Percentiles rank a stretch among this genome's conserved stretches.
phyloP scores from a whole-genome alignment of 2,888 invertebrate species.

The Leptinotarsa rubiginosa region DNA sequence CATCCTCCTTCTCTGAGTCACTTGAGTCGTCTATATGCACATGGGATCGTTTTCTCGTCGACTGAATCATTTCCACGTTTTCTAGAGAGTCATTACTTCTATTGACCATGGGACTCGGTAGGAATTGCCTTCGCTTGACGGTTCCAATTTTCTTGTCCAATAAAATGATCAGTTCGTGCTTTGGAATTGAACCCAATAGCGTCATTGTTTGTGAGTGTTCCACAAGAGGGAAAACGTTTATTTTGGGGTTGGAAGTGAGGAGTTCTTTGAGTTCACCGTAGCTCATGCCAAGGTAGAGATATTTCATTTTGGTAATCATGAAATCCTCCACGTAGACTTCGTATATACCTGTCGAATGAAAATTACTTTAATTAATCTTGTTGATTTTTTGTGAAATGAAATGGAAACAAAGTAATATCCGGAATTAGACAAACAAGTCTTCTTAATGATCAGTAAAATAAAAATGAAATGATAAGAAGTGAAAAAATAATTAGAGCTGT shows the following conservation, averaged over 20 bases:
- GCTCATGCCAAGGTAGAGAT: slow-evolving; percentile 89
- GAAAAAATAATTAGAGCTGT: no score
- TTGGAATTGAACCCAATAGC: slow-evolving; percentile 90
- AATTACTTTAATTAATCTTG: neutral
- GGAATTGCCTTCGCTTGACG: slow-evolving; percentile 77
- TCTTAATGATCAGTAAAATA: no score
- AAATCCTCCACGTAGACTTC: slow-evolving; percentile 95
- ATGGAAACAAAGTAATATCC: neutral
- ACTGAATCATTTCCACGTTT: slow-evolving; percentile 38
- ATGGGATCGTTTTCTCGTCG: slow-evolving; percentile 30
- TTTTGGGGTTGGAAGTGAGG: slow-evolving; percentile 74
- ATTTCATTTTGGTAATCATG: slow-evolving; percentile 89
- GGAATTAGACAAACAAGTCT: no score
- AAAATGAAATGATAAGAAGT: no score
- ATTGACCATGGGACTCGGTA: slow-evolving; percentile 42
- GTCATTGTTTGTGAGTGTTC: slow-evolving; percentile 90
- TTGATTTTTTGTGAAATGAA: no score
- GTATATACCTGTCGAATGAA: slow-evolving; percentile 88
- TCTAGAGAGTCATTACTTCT: slow-evolving; percentile 33
- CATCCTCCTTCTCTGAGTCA: slow-evolving; percentile 42
- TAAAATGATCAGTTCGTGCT: slow-evolving; percentile 84
- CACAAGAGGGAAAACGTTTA: slow-evolving; percentile 90
- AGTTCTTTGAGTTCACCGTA: slow-evolving; percentile 87
- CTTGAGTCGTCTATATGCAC: slow-evolving; percentile 42
- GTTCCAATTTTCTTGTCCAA: slow-evolving; percentile 87